Evolutionary conservation across 2,113 vertebrate genomes (phyloP), one percentile per base, ranked within the genome.

Genomic region (Hydrolagus affinis): DNA sequence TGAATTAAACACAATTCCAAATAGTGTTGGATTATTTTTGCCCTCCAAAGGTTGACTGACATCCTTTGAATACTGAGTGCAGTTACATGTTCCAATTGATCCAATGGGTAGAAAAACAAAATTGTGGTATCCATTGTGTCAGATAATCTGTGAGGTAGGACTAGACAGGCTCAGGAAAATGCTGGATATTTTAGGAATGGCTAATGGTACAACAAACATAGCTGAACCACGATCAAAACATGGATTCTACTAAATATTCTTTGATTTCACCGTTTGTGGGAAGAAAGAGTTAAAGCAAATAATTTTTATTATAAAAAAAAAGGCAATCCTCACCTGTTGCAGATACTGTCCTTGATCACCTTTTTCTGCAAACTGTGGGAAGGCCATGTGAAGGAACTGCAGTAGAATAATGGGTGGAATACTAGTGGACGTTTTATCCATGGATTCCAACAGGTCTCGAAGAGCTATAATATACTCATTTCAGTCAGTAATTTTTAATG

Each of bases 311-410:
- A 86, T 17, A 64, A n/a, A n/a, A n/a, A n/a, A n/a, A n/a, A 30
- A 44, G 86, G 1, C 0, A 0, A 17, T 85, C 17, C 87, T 91
- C 90, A 98, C 98, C 96, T 99, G 98, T 86, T 99, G 97, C 83
- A 99, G 95, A 89, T 99, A 99, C 78, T 99, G 98, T 83, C 98
- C 98, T 94, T 99, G 98, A 73, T 99, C 98, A 0, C 97, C 97
- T 87, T 99, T 99, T 91, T 99, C 97, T 59, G 97, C 97, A 90
- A 99, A 99, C 93, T 99, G 97, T 86, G 98, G 97, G 89, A 99
- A 99, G 92, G 97, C 97, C 97, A 99, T 97, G 87, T 99, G 97
- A 89, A 99, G 95, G 91, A 99, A 99, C 89, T 99, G 98, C 91
- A 99, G 95, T 85, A 99, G 91, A 90, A 99, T 98, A 89, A 99